phyloP scores from a whole-genome alignment of 2,797 vertebrate species.

The Emys orbicularis region DNA sequence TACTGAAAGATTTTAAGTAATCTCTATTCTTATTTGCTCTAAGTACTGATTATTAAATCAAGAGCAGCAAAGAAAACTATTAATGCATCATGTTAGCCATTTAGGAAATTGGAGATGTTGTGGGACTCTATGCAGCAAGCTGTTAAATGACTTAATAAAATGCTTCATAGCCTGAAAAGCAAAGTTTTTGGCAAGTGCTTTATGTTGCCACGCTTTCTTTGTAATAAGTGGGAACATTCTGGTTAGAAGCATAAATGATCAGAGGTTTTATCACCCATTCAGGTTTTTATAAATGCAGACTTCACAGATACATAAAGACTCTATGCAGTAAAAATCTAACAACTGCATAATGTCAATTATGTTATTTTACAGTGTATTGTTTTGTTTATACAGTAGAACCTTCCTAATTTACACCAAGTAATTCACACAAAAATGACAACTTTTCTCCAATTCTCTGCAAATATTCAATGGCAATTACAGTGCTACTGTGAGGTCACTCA shows the following conservation, averaged over 20 bases:
- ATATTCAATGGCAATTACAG: not conserved
- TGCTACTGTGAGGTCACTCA: rapidly evolving
- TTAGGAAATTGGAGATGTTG: not conserved
- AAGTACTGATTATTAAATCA: not conserved
- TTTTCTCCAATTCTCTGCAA: not conserved
- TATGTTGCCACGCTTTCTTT: not conserved
- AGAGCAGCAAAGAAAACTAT: not conserved
- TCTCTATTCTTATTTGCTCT: not conserved
- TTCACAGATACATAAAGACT: not conserved
- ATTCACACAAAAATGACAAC: not conserved
- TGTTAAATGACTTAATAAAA: slow-evolving; percentile 42
- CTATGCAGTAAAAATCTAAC: not conserved
- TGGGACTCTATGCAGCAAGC: not conserved
- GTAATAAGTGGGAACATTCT: not conserved
- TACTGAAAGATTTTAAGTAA: not conserved
- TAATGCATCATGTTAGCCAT: not conserved
- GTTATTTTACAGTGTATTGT: not conserved
- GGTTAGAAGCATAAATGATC: not conserved
- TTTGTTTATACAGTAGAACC: not conserved
- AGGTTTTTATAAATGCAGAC: not conserved
- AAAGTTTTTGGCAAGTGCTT: slow-evolving; percentile 10
- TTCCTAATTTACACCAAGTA: not conserved
- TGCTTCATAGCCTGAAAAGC: slow-evolving; percentile 24
- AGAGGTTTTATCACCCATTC: not conserved
- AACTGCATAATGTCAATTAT: not conserved